Evolutionary conservation across 2,113 vertebrate genomes (phyloP), one percentile per base, ranked within the genome.

Genomic region (Ceyx margarethae): DNA sequence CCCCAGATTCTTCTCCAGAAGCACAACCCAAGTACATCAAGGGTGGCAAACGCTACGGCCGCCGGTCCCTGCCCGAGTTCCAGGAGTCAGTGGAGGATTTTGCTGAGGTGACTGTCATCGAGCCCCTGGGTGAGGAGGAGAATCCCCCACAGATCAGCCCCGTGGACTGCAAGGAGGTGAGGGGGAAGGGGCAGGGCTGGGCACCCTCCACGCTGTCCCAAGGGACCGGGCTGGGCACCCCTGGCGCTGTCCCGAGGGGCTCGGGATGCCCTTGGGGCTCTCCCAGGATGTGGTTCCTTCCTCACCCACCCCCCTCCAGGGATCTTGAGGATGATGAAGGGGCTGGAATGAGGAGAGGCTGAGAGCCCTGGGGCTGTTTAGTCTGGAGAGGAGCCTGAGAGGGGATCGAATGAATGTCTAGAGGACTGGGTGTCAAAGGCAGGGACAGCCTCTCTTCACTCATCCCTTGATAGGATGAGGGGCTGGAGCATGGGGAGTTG

Each of bases 1-100:
- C 33, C 33, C 33, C 81, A 95, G 96, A 97, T 97, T 98, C 95
- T 29, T 98, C 98, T 31, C 97, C 97, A 0, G 98, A 99, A 94
- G 98, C 98, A 5, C 98, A 99, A 61, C 99, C 99, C 80, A 99
- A 99, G 96, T 99, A 99, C 69, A 98, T 99, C 90, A 98, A 98
- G 88, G 99, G 98, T 0, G 97, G 98, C 40, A 99, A 99, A 79
- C 98, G 99, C 29, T 99, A 99, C 0, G 99, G 99, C 60, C 98
- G 99, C 15, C 98, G 98, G 3, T 98, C 99, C 35, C 97, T 98
- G 40, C 99, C 99, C 0, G 99, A 99, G 90, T 98, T 98, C 85
- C 97, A 91, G 33, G 97, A 98, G 78, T 85, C 98, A 0, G 85
- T 95, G 94, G 95, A 98, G 13, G 98, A 98, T 80, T 96, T 97